Conservation (phyloP, 2,888 invertebrate genomes). For the Neuroscelio doddi region DNA sequence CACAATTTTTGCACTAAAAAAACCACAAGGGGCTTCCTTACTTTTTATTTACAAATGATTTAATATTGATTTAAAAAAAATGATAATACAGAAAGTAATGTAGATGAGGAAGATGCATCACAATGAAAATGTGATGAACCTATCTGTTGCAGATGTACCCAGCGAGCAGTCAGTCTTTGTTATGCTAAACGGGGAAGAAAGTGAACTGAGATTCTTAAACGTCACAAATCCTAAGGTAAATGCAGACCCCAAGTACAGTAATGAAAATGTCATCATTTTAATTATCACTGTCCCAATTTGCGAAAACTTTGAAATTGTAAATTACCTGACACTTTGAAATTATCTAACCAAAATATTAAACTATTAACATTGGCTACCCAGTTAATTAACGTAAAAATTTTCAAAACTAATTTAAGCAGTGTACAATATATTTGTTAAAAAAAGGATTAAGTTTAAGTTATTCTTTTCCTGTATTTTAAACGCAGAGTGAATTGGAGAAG, state of each 20-base stretch:
- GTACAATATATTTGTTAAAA: too few species aligned
- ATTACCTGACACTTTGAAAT: neutral
- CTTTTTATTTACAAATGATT: too few species aligned
- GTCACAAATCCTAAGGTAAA: constrained; percentile 81
- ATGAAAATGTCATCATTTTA: constrained; percentile 1
- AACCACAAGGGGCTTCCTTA: too few species aligned
- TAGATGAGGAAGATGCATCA: too few species aligned
- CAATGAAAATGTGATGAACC: too few species aligned
- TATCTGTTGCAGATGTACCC: constrained; percentile 77
- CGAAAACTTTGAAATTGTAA: neutral
- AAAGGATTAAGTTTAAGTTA: too few species aligned
- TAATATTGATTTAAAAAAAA: too few species aligned
- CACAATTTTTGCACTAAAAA: too few species aligned
- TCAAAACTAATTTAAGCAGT: too few species aligned
- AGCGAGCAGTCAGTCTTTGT: constrained; percentile 92
- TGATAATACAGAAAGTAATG: too few species aligned
- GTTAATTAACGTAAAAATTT: too few species aligned
- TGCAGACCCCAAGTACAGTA: neutral
- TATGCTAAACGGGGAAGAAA: constrained; percentile 94
- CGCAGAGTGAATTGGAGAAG: constrained; percentile 77
- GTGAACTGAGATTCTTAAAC: constrained; percentile 90
- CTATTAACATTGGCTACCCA: too few species aligned
- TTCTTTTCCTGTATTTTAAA: neutral
- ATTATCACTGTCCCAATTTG: neutral
- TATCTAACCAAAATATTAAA: neutral